phyloP scores from a whole-genome alignment of 2,113 vertebrate species.

The Amazona guildingii region DNA sequence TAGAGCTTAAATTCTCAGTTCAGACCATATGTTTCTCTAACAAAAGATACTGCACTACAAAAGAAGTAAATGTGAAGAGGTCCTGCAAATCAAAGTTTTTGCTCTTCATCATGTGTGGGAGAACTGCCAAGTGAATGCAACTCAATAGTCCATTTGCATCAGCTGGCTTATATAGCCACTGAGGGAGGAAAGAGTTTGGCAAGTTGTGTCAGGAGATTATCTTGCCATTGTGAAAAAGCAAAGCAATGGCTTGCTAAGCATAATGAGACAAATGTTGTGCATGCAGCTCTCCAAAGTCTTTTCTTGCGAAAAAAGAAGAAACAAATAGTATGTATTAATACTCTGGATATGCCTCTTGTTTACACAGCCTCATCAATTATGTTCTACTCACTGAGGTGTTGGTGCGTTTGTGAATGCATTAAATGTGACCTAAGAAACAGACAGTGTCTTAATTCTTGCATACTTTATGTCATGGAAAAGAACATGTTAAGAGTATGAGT shows the following conservation, averaged over 20 bases:
- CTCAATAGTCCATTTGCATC: conserved; percentile 49
- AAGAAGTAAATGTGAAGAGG: neutral
- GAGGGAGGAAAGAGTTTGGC: conserved; percentile 35
- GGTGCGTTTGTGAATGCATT: neutral
- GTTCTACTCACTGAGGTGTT: neutral
- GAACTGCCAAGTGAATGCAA: conserved; percentile 26
- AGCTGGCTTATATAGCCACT: conserved; percentile 1
- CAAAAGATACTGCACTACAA: neutral
- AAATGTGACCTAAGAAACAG: neutral
- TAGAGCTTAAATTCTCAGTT: neutral
- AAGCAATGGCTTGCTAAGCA: conserved; percentile 3
- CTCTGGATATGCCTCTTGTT: neutral
- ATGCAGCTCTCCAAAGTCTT: neutral
- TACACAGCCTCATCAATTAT: neutral
- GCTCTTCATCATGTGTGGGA: conserved; percentile 22
- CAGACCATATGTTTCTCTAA: neutral
- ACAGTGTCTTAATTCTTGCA: neutral
- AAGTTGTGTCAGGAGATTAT: conserved; percentile 47
- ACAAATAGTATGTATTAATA: neutral
- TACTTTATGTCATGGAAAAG: neutral
- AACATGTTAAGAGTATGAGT: neutral
- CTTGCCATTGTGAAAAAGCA: conserved; percentile 27
- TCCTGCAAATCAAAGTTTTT: conserved; percentile 19
- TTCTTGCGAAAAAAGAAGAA: conserved; percentile 27
- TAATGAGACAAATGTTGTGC: conserved; percentile 29